Base-by-base conservation (phyloP, 2,113 vertebrate species). In the Mustela lutreola region DNA sequence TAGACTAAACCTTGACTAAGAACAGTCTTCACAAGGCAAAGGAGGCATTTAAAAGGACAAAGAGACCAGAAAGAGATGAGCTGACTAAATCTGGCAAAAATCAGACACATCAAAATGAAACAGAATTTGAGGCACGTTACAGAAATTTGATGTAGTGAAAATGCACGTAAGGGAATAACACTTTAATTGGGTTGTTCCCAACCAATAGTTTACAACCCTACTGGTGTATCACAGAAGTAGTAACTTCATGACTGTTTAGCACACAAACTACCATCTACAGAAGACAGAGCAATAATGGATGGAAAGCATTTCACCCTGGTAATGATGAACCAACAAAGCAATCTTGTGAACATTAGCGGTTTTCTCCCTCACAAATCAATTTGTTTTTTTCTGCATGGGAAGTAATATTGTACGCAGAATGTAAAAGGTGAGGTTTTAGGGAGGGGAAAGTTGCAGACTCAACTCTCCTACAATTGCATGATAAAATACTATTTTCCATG, bases 161-260 rank as follows among this genome's bases (percentile, higher is more conserved):
- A 87, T 48, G 4, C 42, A 89, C 15, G 1, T 73, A 82, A 82
- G 67, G 33, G 79, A 95, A 50, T 58, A 89, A 67, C 39, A 89
- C 86, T 97, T 97, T 97, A 94, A 97, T 80, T 91, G 60, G 12
- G 26, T 0, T 2, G 26, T 36, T 93, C 94, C 92, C 83, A 98
- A 89, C 63, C 93, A 97, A 62, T 90, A 81, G 97, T 97, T 98
- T 96, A 82, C 4, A 28, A 15, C 22, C 88, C 21, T 81, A 42
- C 62, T 42, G 28, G 22, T 31, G 12, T 31, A 93, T 80, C 81
- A 60, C 36, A 58, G 50, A 93, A 92, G 33, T 4, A 31, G 88
- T 45, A 92, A 91, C 89, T 89, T 33, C 33, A 42, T 1, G 14
- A 91, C 95, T 91, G 31, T 60, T 58, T 71, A 91, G 87, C 39